Evolutionary conservation across 2,113 vertebrate species (phyloP), one percentile per base, ranked within the genome.

Genomic region (Apteryx owenii): DNA sequence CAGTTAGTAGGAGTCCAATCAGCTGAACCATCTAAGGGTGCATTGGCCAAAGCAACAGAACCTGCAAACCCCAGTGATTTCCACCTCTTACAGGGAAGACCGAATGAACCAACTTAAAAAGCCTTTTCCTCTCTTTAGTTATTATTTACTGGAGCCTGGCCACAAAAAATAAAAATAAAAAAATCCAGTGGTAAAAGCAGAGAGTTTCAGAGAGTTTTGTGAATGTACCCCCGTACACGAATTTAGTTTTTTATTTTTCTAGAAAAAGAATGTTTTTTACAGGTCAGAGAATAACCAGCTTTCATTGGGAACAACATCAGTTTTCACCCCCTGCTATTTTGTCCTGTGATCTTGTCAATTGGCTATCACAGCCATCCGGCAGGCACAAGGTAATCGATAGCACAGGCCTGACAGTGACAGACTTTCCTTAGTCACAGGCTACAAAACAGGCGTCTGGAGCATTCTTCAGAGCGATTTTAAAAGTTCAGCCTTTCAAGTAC

Each of bases 41-140:
- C 28, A 26, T 36, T 83, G 50, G 56, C 38, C 51, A 56, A 78
- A 90, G 66, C 3, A 10, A 11, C 46, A 60, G 50, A 71, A 10
- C 3, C 12, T 14, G 16, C 33, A 64, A 26, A 56, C 4, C 7
- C 31, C 17, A 7, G 7, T 0, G 0, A 12, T 29, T 38, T 94
- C 38, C 15, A n/a, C 10, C 19, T 86, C 82, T 50, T 18, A 70
- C 10, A 66, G 25, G 18, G 21, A 91, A 70, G 65, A 78, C 12
- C 62, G 65, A 88, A 46, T 3, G 5, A 92, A 69, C 18, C 21
- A 42, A 19, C 28, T 26, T 12, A 20, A 77, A 56, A 73, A 61
- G 13, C 0, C 36, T 83, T 83, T 90, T 78, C 16, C 33, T 77
- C 40, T 84, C 50, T 64, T 82, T 66, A 66, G 6, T 17, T 50